These are phyloP conservation scores for Prionace glauca DNA, from an alignment of 2,797 vertebrate species.

Conservation along the genomic window DNA sequence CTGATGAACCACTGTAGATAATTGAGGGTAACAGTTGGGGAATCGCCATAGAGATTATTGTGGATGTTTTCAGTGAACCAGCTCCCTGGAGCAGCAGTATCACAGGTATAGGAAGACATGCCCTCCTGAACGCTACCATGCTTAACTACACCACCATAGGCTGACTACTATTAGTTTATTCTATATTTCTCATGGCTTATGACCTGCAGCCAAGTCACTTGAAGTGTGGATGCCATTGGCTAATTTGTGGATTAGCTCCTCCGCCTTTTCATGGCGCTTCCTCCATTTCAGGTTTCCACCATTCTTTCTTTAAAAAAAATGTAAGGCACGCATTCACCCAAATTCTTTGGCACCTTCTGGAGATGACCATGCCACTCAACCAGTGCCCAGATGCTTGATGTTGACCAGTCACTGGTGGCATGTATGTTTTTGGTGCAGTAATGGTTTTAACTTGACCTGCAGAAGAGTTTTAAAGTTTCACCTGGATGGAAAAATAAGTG, in stretches of 20 bases:
- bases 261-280: background rate
- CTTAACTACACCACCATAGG: background rate
- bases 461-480: background rate
- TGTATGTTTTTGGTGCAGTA: background rate
- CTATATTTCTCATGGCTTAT: background rate
- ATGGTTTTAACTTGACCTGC: background rate
- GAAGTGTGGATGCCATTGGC: background rate
- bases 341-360: background rate
- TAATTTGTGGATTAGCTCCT: background rate
- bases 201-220: background rate
- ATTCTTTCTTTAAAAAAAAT: no score
- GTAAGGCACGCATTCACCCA: background rate
- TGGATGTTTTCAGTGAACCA: background rate
- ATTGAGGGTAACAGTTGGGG: background rate
- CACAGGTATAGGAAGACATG: background rate
- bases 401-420: background rate
- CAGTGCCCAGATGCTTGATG: no score
- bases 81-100: background rate
- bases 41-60: background rate
- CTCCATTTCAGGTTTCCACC: background rate
- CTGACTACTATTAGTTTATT: background rate
- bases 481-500: background rate
- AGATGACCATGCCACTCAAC: background rate
- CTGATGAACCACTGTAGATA: background rate
- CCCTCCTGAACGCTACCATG: background rate